Evolutionary conservation across 2,888 invertebrate species (phyloP), one percentile per base, ranked within the genome.

Genomic region (Candidula unifasciata): DNA sequence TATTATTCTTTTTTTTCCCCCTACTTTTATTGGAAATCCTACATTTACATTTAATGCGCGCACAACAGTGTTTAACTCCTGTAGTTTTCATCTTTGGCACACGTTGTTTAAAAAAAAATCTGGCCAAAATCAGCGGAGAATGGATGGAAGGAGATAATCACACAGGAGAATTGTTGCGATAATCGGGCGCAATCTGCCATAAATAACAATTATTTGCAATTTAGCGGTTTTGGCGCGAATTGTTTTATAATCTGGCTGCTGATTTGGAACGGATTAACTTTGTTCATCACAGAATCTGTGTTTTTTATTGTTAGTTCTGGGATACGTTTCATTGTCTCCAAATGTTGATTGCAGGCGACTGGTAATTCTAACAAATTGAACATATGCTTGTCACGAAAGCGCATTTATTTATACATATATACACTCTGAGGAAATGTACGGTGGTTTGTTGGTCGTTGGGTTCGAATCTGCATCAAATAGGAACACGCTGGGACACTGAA

Each of bases 191-290:
- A 71, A 24, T 71, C 71, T 37, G 37, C 37, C 37, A 8, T 16
- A 73, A 8, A 52, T 44, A 73, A 44, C 37, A n/a, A 73, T 73
- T 73, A 44, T 44, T 44, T 73, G 35, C 44, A 44, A 73, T 73
- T n/a, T 44, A 5, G 52, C 44, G 37, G 52, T 44, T 73, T 73
- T n/a, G 24, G 73, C 24, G 73, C 37, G 73, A 73, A 73, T 73
- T 73, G 52, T 44, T 52, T 44, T 44, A 6, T 52, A 73, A 73
- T 24, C 73, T 73, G 37, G n/a, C n/a, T n/a, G 44, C 44, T 52
- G n/a, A 73, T 52, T n/a, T 44, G n/a, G 24, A 1, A 13, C 8
- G 73, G 52, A 37, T 73, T 44, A 73, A n/a, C n/a, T n/a, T 44
- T 13, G 10, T 16, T 10, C 73, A 37, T 24, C 37, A 37, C 35